These are phyloP conservation scores for Ochropleura plecta DNA, from an alignment of 2,888 invertebrate genomes.

Conservation along the genomic window DNA sequence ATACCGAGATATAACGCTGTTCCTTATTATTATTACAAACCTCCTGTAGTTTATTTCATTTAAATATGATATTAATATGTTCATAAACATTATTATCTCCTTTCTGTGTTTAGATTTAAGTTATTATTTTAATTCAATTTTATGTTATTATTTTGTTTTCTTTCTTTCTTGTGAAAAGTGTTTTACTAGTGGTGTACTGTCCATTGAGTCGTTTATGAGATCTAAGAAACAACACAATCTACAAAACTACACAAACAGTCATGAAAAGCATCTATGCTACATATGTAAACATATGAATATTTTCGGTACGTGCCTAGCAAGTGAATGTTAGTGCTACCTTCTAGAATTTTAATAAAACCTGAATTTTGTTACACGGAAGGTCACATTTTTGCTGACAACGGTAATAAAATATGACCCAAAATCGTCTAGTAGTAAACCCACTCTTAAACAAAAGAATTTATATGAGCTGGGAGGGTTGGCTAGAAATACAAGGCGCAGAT, in stretches of 20 bases:
- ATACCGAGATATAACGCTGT: slow-evolving; percentile 4
- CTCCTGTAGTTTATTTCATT: no score
- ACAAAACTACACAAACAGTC: background rate
- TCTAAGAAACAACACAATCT: background rate
- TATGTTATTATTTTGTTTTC: no score
- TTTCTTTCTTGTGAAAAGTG: no score
- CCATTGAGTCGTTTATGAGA: background rate
- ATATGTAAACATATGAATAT: background rate
- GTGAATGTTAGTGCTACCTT: background rate
- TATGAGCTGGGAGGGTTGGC: slow-evolving; percentile 1
- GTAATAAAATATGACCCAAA: slow-evolving; percentile 35
- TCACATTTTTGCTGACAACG: slow-evolving; percentile 27
- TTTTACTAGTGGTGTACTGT: no score
- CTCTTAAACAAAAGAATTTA: slow-evolving; percentile 27
- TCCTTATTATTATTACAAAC: no score
- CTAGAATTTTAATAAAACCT: slow-evolving; percentile 42
- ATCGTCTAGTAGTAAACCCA: slow-evolving; percentile 12
- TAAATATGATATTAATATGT: no score
- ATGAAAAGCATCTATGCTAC: background rate
- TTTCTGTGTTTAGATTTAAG: no score
- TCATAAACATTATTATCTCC: no score
- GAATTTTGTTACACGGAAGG: slow-evolving; percentile 29
- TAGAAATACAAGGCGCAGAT: background rate
- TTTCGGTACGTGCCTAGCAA: background rate
- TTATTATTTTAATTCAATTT: no score